Evolutionary conservation across 2,797 vertebrate species (phyloP), one percentile per base, ranked within the genome.

Genomic region (Myripristis jacobus): DNA sequence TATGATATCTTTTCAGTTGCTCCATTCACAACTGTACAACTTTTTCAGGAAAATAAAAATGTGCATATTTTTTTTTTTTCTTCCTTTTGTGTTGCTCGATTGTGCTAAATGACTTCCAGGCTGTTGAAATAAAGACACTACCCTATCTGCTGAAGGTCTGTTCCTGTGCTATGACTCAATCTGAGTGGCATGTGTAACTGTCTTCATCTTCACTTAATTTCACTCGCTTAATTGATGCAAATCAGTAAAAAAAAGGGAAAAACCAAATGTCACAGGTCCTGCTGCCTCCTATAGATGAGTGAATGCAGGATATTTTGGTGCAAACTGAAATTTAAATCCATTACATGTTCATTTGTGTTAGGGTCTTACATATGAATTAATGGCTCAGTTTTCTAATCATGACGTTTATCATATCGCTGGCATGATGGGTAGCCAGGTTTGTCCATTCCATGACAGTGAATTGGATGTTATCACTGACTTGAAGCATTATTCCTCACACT

Each of bases 71-170:
- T 29, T 83, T 72, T 75, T 29, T 43, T 78, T 73, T 72, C 21
- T 66, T 73, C 54, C 24, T 63, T 68, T 76, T 87, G 65, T 85
- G 81, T 77, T 90, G 80, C 84, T 83, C 82, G 73, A 78, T 66
- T 76, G 43, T 72, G 50, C 64, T 80, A 54, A 52, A 82, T 80
- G 68, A 88, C 79, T 87, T 85, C 62, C 72, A 77, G 82, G 80
- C 80, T 84, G 77, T 86, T 61, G 73, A 81, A 92, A 92, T 91
- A 91, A 91, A 92, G 55, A 85, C 41, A 59, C 36, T 44, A 65
- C 81, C 83, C 75, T 77, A 60, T 67, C 60, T 53, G 67, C 66
- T 66, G 34, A 53, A 4, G 7, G 38, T 53, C 64, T 73, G 43
- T 60, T 67, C 29, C n/a, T 75, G 56, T 75, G 47, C 62, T 38